Base-by-base conservation (phyloP, 2,888 invertebrate species). In the Meandrusa payeni region DNA sequence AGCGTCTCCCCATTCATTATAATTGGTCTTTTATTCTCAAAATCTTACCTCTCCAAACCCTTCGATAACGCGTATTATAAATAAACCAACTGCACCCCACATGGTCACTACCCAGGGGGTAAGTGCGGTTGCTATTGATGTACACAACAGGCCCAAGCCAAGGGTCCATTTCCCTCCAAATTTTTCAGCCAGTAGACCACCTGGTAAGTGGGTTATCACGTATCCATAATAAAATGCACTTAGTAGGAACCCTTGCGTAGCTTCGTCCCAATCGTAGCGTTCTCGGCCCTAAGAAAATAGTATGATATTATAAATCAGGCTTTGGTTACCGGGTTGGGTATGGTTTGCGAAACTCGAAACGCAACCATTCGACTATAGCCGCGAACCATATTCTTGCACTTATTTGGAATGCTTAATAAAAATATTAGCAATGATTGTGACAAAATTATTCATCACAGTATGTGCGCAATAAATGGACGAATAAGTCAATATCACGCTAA, bases 151-250 rank as follows among this genome's bases (percentile, higher is more conserved):
- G 6, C 96, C 96, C 10, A 94, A 58, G 0, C 94, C 94, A 15
- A 95, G 80, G 0, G 94, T 91, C 88, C 94, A 93, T 76, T 96
- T 96, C 0, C 95, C 96, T 6, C 96, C 96, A 58, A 94, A 94
- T 57, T 89, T 92, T 59, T 94, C 95, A 0, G 95, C 93, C 22
- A 96, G 64, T 37, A 93, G 85, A 40, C 95, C 96, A 28, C 95
- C 96, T 0, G 96, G 96, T 15, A 96, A 71, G 63, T 96, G 95
- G 0, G 95, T 95, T 0, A 94, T 46, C 0, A 95, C 91, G 68
- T 96, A 95, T 0, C 95, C 95, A 82, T 94, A 95, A 75, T 94
- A 96, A 69, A 96, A 96, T 0, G 94, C 92, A 26, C 94, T 93
- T 0, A 95, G 78, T 2, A 95, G 91, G 22, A 94, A 72, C 0